Evolutionary conservation across 2,888 invertebrate genomes (phyloP), one percentile per base, ranked within the genome.

Genomic region (Heliconius ismenius): DNA sequence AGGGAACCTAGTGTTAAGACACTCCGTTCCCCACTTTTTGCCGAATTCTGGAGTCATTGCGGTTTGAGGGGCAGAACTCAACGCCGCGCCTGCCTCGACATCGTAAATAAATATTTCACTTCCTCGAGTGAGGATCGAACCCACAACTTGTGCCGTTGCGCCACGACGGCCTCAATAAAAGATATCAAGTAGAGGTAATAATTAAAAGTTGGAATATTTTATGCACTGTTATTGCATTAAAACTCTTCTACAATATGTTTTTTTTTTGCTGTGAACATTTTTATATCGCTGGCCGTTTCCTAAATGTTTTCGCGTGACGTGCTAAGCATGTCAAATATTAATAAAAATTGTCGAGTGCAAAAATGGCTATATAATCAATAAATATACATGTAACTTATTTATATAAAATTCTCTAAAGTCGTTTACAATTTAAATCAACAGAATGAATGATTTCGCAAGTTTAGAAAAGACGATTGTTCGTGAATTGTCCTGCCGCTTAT

Each of bases 381-480:
- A 78, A 78, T 84, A 82, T 82, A 75, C 78, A 79, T 64, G 67
- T 74, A 76, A 69, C 65, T 60, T 67, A 65, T 75, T 70, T 64
- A 72, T 70, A 79, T 77, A 73, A 70, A 70, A 26, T 73, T 62
- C 39, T 73, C 11, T 75, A 74, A 76, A 77, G 49, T 43, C 24
- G 64, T 76, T 76, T 78, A 60, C n/a, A 49, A 36, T 60, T 76
- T 39, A 77, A 80, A 80, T 80, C 67, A 80, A 72, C 86, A 91
- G 84, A 85, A 94, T 93, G 93, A 90, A 93, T 83, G 92, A 94
- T 85, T 93, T 91, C 85, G 81, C 84, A 21, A 88, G 83, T 85
- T 88, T 93, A 63, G 94, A 93, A 81, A 93, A 92, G 87, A 88
- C 86, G 76, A 91, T 93, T 85, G 92, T 94, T 76, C 92, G 93